These are phyloP conservation scores for Gallinago media DNA, from an alignment of 2,113 vertebrate genomes.

Conservation along the genomic window DNA sequence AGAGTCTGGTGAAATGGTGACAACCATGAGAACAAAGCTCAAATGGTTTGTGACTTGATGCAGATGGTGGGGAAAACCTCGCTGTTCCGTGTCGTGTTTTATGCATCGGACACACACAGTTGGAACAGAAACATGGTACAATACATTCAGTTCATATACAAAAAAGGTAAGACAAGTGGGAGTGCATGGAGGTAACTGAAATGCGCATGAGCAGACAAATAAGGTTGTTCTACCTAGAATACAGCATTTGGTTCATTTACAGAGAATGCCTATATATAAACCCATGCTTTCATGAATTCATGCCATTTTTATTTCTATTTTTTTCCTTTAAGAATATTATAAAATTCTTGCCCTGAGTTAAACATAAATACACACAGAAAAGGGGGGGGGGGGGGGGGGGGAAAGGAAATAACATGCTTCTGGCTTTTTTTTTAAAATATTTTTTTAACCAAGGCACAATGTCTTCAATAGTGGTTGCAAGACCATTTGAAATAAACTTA, in stretches of 20 bases:
- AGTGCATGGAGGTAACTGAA: slow-evolving; percentile 3
- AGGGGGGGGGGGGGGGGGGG: too few species aligned
- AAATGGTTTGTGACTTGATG: neutral
- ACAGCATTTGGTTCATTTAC: slow-evolving; percentile 40
- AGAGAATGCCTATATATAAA: slow-evolving; percentile 25
- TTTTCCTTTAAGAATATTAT: slow-evolving; percentile 56
- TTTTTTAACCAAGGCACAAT: slow-evolving; percentile 65
- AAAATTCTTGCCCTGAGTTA: slow-evolving; percentile 67
- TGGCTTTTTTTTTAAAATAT: neutral
- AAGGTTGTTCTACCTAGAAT: slow-evolving; percentile 18
- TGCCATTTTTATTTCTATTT: slow-evolving; percentile 44
- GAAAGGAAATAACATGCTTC: slow-evolving; percentile 34
- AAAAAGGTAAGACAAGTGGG: neutral
- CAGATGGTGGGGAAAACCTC: neutral
- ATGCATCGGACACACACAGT: slow-evolving; percentile 7
- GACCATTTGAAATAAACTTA: slow-evolving; percentile 55
- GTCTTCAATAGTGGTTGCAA: slow-evolving; percentile 49
- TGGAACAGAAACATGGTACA: neutral
- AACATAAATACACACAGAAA: slow-evolving; percentile 59
- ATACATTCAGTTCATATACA: neutral
- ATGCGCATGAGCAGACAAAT: neutral
- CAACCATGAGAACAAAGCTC: slow-evolving; percentile 22
- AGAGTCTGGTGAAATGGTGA: slow-evolving; percentile 18
- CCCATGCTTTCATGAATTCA: slow-evolving; percentile 56
- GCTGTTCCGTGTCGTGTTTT: neutral